These are phyloP conservation scores for Melieria picta DNA, from an alignment of 2,888 invertebrate species.

Conservation along the genomic window DNA sequence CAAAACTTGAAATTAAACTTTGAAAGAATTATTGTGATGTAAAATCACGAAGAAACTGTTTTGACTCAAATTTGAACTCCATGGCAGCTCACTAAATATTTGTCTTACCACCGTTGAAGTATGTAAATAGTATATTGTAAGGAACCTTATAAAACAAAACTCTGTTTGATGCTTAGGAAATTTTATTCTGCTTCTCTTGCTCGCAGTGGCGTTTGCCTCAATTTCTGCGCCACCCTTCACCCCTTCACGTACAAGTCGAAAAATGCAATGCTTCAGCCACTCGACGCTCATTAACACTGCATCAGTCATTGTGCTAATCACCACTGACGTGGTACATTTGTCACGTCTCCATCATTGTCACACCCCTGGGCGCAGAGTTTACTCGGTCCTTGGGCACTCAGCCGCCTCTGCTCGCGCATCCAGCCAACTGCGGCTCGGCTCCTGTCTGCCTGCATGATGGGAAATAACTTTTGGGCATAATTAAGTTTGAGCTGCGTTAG, in stretches of 20 bases:
- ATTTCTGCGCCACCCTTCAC: neutral
- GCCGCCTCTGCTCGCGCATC: too few relatives aligned
- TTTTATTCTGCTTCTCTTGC: neutral
- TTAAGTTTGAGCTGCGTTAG: constrained; percentile 32
- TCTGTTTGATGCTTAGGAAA: neutral
- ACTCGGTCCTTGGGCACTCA: neutral
- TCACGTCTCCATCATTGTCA: constrained; percentile 33
- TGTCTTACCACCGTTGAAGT: too few relatives aligned
- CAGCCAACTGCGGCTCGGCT: too few relatives aligned
- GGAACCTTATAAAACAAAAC: too few relatives aligned
- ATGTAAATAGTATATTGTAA: too few relatives aligned
- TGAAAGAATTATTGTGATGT: too few relatives aligned
- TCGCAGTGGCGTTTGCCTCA: neutral
- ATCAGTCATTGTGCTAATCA: constrained; percentile 61
- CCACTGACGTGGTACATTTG: constrained; percentile 40
- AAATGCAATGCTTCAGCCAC: constrained; percentile 39
- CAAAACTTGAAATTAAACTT: too few relatives aligned
- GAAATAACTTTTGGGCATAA: constrained; percentile 37
- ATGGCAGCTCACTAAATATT: too few relatives aligned
- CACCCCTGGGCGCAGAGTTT: constrained; percentile 18
- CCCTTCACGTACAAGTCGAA: constrained; percentile 17
- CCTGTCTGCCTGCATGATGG: constrained; percentile 1
- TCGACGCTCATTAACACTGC: constrained; percentile 53
- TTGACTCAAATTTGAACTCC: too few relatives aligned
- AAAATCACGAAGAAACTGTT: too few relatives aligned